Evolutionary conservation across 2,888 invertebrate genomes (phyloP).

Genomic region (Brachylomia viminalis): DNA sequence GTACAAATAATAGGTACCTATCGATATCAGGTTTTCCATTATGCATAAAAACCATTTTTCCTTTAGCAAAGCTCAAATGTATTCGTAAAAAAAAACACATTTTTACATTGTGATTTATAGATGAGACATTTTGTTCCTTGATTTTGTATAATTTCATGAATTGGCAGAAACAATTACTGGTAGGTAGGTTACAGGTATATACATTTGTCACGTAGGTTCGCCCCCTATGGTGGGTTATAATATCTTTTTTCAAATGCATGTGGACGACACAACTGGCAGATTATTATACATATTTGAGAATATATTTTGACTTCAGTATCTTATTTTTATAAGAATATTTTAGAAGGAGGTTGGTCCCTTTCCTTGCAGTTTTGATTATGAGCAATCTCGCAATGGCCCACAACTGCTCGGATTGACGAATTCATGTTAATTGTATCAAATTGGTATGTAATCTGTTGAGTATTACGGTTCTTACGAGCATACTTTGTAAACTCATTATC

Average conservation of each 20-base stretch:
- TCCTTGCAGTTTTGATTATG: not conserved
- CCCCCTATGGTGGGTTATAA: not conserved
- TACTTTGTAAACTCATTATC: not conserved
- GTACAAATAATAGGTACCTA: not conserved
- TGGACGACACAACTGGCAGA: not conserved
- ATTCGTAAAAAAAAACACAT: not conserved
- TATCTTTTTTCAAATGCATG: not conserved
- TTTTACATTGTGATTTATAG: not conserved
- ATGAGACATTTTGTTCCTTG: not conserved
- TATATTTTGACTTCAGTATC: not conserved
- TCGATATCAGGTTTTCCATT: not conserved
- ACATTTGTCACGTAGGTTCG: not conserved
- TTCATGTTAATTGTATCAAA: not conserved
- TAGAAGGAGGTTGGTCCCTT: not conserved
- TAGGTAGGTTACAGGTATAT: not conserved
- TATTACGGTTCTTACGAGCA: not conserved
- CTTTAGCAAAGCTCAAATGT: not conserved
- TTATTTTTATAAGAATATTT: not conserved
- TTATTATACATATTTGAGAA: too few species aligned
- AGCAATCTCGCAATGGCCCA: not conserved
- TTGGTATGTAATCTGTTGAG: not conserved
- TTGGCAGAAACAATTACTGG: not conserved
- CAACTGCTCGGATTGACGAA: not conserved
- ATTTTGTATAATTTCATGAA: conserved; percentile 5
- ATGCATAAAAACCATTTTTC: not conserved